Evolutionary conservation across 1,140 invertebrate genomes (phyloP).

Genomic region (Zaprionus inermis): DNA sequence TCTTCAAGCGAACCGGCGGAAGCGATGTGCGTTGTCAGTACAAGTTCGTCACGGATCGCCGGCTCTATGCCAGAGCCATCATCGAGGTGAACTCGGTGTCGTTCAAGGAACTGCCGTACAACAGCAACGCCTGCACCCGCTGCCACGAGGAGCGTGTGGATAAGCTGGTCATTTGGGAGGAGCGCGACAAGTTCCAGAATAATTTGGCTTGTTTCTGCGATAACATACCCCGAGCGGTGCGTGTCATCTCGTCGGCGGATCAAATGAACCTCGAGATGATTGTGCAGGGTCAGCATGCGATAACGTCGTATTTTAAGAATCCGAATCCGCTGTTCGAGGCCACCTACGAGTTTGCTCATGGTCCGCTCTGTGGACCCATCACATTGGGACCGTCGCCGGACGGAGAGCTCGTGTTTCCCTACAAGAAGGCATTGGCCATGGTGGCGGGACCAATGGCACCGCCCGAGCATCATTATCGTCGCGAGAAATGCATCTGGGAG

Average conservation of each 20-base stretch:
- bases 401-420: conserved; percentile 93
- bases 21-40: conserved; percentile 92
- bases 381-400: conserved; percentile 90
- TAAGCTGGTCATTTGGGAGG: conserved; percentile 91
- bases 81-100: conserved; percentile 85
- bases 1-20: conserved; percentile 90
- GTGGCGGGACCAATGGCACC: conserved; percentile 77
- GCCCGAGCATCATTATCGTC: conserved; percentile 85
- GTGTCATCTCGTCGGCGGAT: conserved; percentile 91
- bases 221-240: conserved; percentile 86
- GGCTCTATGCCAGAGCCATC: conserved; percentile 92
- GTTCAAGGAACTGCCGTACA: conserved; percentile 89
- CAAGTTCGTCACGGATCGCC: conserved; percentile 91
- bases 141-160: conserved; percentile 94
- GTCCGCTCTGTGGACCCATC: conserved; percentile 93
- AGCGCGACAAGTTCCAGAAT: conserved; percentile 83
- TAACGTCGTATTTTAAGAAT: conserved; percentile 94
- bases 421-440: conserved; percentile 90
- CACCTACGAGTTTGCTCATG: conserved; percentile 93
- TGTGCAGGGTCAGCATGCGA: conserved; percentile 92
- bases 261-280: conserved; percentile 91
- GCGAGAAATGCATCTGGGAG: conserved; percentile 95
- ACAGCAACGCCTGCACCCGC: conserved; percentile 90
- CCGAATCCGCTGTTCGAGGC: conserved; percentile 92
- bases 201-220: conserved; percentile 88